Conservation (phyloP, 2,113 vertebrate genomes). For the Eudyptes chrysolophus region DNA sequence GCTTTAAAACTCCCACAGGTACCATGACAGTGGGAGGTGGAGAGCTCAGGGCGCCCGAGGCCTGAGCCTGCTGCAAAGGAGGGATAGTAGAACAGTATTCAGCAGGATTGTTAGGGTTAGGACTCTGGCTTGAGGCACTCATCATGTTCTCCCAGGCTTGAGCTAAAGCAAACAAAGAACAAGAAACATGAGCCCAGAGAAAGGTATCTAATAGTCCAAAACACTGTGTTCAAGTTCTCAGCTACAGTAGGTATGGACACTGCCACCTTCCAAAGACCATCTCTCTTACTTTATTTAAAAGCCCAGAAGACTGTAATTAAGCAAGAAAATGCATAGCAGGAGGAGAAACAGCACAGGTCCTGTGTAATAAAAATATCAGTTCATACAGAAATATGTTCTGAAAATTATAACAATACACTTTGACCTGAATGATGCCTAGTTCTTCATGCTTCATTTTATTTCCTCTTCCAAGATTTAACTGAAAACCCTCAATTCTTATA, state of each 20-base stretch:
- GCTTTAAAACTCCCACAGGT: conserved; percentile 95
- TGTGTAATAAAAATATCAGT: neutral
- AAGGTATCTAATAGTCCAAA: conserved; percentile 19
- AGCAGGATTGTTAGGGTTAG: conserved; percentile 97
- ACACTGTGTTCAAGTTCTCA: neutral
- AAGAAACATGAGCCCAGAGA: conserved; percentile 66
- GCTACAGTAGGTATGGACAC: neutral
- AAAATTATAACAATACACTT: neutral
- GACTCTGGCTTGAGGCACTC: conserved; percentile 88
- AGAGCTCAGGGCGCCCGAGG: conserved; percentile 93
- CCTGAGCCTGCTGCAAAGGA: conserved; percentile 97
- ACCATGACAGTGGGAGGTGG: conserved; percentile 99
- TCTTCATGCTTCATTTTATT: neutral
- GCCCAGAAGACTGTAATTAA: neutral
- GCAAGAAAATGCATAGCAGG: neutral
- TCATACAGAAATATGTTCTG: neutral
- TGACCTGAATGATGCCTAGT: neutral
- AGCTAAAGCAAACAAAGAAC: conserved; percentile 82
- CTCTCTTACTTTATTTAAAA: neutral
- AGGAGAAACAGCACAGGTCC: neutral
- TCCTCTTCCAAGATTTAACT: neutral
- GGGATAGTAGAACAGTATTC: conserved; percentile 99
- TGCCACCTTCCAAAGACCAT: neutral
- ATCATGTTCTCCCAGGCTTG: conserved; percentile 88
- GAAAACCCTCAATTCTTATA: neutral